phyloP scores from a whole-genome alignment of 2,888 invertebrate genomes.

The Lottia gigantea region DNA sequence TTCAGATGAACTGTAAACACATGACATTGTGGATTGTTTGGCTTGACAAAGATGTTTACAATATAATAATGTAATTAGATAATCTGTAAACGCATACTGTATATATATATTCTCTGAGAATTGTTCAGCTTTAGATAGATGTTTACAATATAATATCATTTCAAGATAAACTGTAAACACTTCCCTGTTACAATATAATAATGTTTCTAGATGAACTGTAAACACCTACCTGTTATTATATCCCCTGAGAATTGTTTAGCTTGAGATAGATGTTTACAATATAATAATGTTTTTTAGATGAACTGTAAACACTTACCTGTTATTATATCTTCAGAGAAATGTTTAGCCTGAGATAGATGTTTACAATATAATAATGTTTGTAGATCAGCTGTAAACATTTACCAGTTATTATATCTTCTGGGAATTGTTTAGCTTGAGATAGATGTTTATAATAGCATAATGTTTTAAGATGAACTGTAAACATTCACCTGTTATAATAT shows the following conservation, averaged over 20 bases:
- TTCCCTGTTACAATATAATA: constrained; percentile 37
- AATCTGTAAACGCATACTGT: constrained; percentile 32
- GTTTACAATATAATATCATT: constrained; percentile 37
- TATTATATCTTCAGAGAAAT: constrained; percentile 54
- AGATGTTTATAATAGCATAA: constrained; percentile 39
- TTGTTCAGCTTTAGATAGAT: background rate
- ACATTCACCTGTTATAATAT: constrained; percentile 56
- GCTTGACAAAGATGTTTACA: background rate
- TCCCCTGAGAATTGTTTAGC: constrained; percentile 54
- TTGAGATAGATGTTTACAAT: constrained; percentile 32
- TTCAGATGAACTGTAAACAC: too few relatives aligned
- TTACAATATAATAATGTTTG: constrained; percentile 45
- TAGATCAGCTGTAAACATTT: constrained; percentile 45
- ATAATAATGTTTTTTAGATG: constrained; percentile 51
- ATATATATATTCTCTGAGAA: constrained; percentile 37
- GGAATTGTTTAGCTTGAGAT: constrained; percentile 46
- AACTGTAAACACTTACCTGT: constrained; percentile 49
- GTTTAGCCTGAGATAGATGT: constrained; percentile 40
- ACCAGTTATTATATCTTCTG: constrained; percentile 57
- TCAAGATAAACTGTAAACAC: constrained; percentile 52
- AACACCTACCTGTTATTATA: constrained; percentile 48
- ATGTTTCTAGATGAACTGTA: too few relatives aligned
- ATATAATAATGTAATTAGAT: too few relatives aligned
- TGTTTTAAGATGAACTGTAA: constrained; percentile 50
- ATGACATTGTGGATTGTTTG: too few relatives aligned